phyloP scores from a whole-genome alignment of 2,113 vertebrate species.

The Tympanuchus pallidicinctus region DNA sequence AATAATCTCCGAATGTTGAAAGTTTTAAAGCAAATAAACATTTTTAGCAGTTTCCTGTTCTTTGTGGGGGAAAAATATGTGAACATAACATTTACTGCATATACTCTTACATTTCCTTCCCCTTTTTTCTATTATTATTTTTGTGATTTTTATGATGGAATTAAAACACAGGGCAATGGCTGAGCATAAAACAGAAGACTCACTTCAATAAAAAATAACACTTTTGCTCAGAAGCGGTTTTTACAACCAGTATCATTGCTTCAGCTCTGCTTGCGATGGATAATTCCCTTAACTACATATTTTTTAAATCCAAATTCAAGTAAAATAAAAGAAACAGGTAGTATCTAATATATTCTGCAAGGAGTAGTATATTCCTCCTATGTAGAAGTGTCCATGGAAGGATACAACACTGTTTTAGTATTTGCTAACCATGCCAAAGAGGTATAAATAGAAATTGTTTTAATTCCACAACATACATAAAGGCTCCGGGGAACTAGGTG shows the following conservation, averaged over 20 bases:
- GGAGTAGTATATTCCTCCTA: neutral
- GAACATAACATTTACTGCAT: slow-evolving; percentile 27
- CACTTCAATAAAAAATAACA: neutral
- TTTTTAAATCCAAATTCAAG: neutral
- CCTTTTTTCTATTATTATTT: neutral
- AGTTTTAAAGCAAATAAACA: slow-evolving; percentile 71
- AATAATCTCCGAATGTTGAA: slow-evolving; percentile 57
- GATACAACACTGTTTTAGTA: neutral
- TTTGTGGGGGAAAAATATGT: slow-evolving; percentile 18
- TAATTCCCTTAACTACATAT: neutral
- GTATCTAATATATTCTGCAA: neutral
- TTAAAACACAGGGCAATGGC: slow-evolving; percentile 34
- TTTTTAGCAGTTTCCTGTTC: slow-evolving; percentile 46
- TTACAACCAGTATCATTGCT: neutral
- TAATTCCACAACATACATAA: neutral
- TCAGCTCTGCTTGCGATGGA: neutral
- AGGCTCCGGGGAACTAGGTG: neutral
- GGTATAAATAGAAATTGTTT: neutral
- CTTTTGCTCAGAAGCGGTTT: neutral
- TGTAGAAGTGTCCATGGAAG: neutral
- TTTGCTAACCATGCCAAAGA: neutral
- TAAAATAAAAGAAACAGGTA: neutral
- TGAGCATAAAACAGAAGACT: slow-evolving; percentile 11
- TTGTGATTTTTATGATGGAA: slow-evolving; percentile 6
- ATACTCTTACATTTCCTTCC: neutral